A percentile compares a stretch with the other conserved stretches of the same genome.
phyloP scores from a whole-genome alignment of 2,797 vertebrate genomes.

The Oreochromis mossambicus region DNA sequence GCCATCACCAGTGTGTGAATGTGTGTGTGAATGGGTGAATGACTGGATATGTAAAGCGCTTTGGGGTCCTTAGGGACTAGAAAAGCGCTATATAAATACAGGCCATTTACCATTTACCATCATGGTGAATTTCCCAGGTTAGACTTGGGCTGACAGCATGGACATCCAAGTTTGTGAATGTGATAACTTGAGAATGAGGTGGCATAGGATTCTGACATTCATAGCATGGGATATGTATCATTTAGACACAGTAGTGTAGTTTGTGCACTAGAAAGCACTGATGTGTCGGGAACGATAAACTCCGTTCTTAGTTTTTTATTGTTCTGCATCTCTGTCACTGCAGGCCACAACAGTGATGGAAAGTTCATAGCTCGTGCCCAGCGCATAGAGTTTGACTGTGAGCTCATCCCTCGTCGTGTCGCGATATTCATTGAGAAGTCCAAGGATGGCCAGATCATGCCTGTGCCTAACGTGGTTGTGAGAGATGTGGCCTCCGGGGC shows the following conservation, averaged over 20 bases:
- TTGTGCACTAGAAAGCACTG: not conserved
- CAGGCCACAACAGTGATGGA: conserved; percentile 96
- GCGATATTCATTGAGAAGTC: conserved; percentile 98
- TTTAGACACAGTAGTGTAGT: not conserved
- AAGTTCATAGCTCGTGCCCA: conserved; percentile 96
- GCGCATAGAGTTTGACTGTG: conserved; percentile 95
- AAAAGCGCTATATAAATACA: too few relatives aligned
- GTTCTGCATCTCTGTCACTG: not conserved
- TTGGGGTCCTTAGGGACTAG: too few relatives aligned
- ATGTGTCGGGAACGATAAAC: not conserved
- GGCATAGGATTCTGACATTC: not conserved
- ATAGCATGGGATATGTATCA: not conserved
- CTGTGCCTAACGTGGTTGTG: conserved; percentile 93
- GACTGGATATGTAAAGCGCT: too few relatives aligned
- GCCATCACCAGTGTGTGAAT: too few relatives aligned
- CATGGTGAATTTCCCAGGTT: not conserved
- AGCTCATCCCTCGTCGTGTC: conserved; percentile 88
- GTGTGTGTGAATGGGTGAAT: too few relatives aligned
- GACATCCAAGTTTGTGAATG: not conserved
- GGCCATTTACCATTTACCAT: not conserved
- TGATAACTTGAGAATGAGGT: not conserved
- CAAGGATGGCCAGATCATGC: conserved; percentile 91
- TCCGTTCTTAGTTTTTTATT: not conserved
- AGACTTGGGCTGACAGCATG: not conserved
- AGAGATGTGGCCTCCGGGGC: conserved; percentile 88